Evolutionary conservation across 2,797 vertebrate genomes (phyloP), one percentile per base, ranked within the genome.

Genomic region (Hemibagrus guttatus): DNA sequence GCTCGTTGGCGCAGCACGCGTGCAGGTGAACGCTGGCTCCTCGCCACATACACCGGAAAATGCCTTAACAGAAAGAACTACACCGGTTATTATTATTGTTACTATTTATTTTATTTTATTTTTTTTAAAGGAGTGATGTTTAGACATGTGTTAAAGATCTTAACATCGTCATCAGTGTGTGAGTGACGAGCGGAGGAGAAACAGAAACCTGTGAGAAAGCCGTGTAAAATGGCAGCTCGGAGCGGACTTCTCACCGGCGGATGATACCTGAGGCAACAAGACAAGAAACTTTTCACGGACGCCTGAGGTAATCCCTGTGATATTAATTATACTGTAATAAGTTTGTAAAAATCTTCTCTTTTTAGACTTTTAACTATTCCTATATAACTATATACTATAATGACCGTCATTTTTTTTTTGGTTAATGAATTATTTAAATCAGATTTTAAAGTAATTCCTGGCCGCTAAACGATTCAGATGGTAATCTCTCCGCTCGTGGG

Each of bases 11-110:
- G 42, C 61, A 52, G 23, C 21, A 7, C 11, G 58, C 23, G 81
- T 7, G 42, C 89, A 90, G 89, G 87, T 90, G 87, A 56, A 64
- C n/a, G 39, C 19, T 66, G 83, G 56, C 17, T 42, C 28, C 6
- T 46, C n/a, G 59, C 23, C 82, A 0, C 8, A 26, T 11, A 9
- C 16, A 21, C 58, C 59, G 59, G 39, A 11, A 81, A 16, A 26
- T 61, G 35, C 4, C 4, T 6, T 26, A 61, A 14, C 56, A 42
- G 28, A 12, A 26, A 46, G 28, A n/a, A n/a, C 3, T 2, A 4
- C 4, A 26, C 12, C 21, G 28, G 35, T 42, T 31, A 61, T 81
- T 39, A 8, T n/a, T 61, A 1, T 16, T 42, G 9, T 63, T 79
- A 16, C 28, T 16, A 54, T 28, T n/a, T n/a, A n/a, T 52, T 3